These are phyloP conservation scores for Silurus glanis DNA, from an alignment of 2,113 vertebrate genomes.

Conservation along the genomic window DNA sequence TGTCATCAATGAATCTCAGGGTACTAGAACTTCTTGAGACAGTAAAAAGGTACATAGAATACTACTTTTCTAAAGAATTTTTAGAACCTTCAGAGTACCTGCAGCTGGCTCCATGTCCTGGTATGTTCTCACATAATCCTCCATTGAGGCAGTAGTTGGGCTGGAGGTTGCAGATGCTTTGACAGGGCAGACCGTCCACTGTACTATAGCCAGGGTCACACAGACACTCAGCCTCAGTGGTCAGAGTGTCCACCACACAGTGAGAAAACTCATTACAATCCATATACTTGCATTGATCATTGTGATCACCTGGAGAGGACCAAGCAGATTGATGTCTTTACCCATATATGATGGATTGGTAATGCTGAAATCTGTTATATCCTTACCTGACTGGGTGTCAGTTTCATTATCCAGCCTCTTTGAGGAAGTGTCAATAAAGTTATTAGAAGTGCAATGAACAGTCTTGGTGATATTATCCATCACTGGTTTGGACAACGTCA, in stretches of 20 bases:
- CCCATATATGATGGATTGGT: slow-evolving; percentile 50
- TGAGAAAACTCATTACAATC: slow-evolving; percentile 84
- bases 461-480: slow-evolving; percentile 86
- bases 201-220: slow-evolving; percentile 78
- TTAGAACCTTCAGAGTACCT: slow-evolving; percentile 71
- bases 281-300: slow-evolving; percentile 86
- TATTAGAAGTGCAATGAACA: slow-evolving; percentile 81
- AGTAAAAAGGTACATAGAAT: neutral
- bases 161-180: slow-evolving; percentile 74
- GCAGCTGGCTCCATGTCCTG: slow-evolving; percentile 80
- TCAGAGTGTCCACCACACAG: slow-evolving; percentile 79
- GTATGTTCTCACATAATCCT: slow-evolving; percentile 78
- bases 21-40: neutral
- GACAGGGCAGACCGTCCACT: slow-evolving; percentile 73
- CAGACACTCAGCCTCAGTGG: slow-evolving; percentile 79
- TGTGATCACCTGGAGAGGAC: slow-evolving; percentile 77
- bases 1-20: neutral
- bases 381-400: slow-evolving; percentile 87
- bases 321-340: neutral
- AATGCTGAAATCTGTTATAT: slow-evolving; percentile 24
- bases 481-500: slow-evolving; percentile 83
- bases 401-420: slow-evolving; percentile 82
- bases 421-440: slow-evolving; percentile 81
- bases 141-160: slow-evolving; percentile 77
- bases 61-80: neutral